A percentile compares a stretch with the other conserved stretches of the same genome.
Conservation (phyloP, 2,797 vertebrate genomes). For the Huso huso region DNA sequence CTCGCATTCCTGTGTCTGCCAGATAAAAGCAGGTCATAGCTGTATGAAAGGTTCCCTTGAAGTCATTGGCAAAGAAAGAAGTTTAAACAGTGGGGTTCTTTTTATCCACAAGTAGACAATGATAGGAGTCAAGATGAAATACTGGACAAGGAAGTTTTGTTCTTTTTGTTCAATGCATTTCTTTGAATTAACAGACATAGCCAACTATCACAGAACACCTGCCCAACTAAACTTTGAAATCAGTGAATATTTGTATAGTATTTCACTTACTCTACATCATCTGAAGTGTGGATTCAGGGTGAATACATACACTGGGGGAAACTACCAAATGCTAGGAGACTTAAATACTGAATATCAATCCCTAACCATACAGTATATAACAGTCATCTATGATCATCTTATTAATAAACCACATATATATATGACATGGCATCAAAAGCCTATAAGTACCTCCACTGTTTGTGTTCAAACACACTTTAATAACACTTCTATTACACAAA, state of each 20-base stretch:
- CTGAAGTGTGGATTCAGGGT: too few species aligned
- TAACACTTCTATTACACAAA: too few species aligned
- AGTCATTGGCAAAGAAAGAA: conserved; percentile 1
- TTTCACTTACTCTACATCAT: too few species aligned
- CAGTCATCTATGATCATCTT: too few species aligned
- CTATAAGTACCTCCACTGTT: too few species aligned
- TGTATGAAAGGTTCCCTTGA: not conserved
- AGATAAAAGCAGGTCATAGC: conserved; percentile 24
- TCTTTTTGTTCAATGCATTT: not conserved
- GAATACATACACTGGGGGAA: too few species aligned
- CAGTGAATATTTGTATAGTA: not conserved
- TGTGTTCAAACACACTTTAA: too few species aligned
- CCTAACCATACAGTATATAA: too few species aligned
- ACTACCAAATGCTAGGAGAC: too few species aligned
- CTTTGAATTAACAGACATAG: not conserved
- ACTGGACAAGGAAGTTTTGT: not conserved
- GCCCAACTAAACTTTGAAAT: not conserved
- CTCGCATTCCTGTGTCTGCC: conserved; percentile 17
- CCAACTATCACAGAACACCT: not conserved
- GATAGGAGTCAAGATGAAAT: not conserved
- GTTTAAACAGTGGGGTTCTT: not conserved
- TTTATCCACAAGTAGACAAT: not conserved
- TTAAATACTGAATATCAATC: too few species aligned
- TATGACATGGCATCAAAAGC: too few species aligned
- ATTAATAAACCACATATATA: too few species aligned